Evolutionary conservation across 2,888 invertebrate genomes (phyloP).

Genomic region (Melikaiella ostensackeni): DNA sequence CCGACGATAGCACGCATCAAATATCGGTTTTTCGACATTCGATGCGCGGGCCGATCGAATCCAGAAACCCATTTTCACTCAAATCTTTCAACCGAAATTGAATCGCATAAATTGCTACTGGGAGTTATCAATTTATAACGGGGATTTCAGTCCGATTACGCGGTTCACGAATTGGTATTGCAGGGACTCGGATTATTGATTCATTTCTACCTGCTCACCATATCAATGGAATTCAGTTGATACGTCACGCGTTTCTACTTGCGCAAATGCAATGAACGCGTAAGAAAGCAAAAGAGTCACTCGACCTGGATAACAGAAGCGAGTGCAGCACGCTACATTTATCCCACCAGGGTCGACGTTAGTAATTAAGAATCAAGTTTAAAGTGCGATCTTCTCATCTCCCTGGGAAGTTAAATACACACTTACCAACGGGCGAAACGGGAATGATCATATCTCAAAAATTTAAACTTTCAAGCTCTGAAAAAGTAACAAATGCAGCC

Average conservation of each 20-base stretch:
- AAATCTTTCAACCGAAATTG: background rate
- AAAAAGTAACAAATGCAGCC: constrained; percentile 20
- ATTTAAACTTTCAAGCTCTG: constrained; percentile 4
- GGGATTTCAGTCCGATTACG: background rate
- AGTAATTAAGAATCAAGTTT: constrained; percentile 28
- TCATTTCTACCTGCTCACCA: background rate
- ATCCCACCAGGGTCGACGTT: background rate
- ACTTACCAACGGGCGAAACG: background rate
- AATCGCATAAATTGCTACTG: background rate
- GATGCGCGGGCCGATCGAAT: too few relatives aligned
- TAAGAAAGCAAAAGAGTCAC: constrained; percentile 10
- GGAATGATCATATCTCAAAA: constrained; percentile 31
- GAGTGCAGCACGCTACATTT: constrained; percentile 4
- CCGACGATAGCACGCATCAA: too few relatives aligned
- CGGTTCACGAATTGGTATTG: constrained; percentile 3
- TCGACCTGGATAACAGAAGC: background rate
- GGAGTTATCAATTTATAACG: background rate
- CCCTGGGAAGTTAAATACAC: constrained; percentile 4
- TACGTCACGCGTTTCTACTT: background rate
- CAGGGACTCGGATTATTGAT: constrained; percentile 13
- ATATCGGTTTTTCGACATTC: too few relatives aligned
- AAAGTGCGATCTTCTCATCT: constrained; percentile 5
- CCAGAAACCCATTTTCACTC: background rate
- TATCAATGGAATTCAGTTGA: constrained; percentile 12
- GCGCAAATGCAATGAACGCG: background rate